phyloP scores from a whole-genome alignment of 1,140 invertebrate genomes.

The Caenorhabditis inopinata region DNA sequence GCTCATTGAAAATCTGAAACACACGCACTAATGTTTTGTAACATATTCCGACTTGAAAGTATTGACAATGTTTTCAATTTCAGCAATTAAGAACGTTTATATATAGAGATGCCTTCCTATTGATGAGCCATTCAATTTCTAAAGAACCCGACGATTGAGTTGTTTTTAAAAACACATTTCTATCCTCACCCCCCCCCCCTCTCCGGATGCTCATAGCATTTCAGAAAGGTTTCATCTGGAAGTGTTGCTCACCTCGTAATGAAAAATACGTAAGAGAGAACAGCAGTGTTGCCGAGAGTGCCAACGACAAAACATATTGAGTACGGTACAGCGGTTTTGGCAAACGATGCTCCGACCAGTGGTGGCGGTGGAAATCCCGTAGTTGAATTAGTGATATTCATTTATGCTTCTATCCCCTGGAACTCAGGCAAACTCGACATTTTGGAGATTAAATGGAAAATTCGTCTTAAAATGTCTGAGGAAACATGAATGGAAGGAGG shows the following conservation, averaged over 20 bases:
- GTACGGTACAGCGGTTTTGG: constrained; percentile 36
- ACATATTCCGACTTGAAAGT: no score
- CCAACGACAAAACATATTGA: constrained; percentile 42
- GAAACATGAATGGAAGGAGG: background rate
- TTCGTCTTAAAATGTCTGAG: no score
- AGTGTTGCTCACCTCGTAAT: constrained; percentile 32
- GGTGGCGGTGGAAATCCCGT: constrained; percentile 28
- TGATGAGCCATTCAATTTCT: background rate
- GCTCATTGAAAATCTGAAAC: no score
- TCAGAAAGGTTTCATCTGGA: background rate
- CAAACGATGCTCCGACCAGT: background rate
- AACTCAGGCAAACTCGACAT: no score
- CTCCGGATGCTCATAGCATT: no score
- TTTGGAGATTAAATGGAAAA: no score
- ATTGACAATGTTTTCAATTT: no score
- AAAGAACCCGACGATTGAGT: background rate
- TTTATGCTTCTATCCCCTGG: no score
- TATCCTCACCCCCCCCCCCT: background rate
- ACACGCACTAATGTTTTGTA: no score
- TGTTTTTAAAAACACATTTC: background rate
- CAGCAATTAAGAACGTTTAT: no score
- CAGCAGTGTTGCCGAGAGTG: constrained; percentile 42
- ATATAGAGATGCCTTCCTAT: background rate
- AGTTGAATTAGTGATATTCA: constrained; percentile 18
- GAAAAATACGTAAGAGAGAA: constrained; percentile 43